phyloP scores from a whole-genome alignment of 2,113 vertebrate genomes.

The Todiramphus chloris region DNA sequence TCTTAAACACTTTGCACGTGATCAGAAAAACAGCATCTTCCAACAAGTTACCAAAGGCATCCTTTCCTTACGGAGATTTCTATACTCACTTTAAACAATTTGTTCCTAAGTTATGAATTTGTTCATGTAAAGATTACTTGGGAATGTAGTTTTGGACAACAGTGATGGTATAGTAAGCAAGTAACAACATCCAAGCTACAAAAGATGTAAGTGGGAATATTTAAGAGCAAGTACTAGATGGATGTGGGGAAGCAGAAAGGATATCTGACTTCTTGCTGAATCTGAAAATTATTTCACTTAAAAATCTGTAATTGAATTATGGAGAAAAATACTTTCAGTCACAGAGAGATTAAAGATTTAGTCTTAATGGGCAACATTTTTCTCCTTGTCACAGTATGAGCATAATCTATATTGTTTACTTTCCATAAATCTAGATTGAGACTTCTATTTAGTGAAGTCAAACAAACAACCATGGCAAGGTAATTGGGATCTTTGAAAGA shows the following conservation, averaged over 20 bases:
- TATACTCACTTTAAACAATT: not conserved
- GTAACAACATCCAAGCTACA: not conserved
- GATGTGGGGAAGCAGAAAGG: not conserved
- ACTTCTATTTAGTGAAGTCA: not conserved
- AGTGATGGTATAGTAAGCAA: not conserved
- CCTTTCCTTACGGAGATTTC: not conserved
- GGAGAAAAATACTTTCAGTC: not conserved
- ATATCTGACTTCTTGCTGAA: not conserved
- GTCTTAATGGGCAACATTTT: not conserved
- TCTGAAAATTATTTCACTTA: not conserved
- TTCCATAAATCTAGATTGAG: not conserved
- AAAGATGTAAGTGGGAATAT: not conserved
- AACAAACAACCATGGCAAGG: not conserved
- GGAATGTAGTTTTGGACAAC: not conserved
- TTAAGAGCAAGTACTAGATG: not conserved
- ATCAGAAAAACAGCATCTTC: not conserved
- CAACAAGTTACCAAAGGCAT: not conserved
- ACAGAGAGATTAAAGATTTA: constrained; percentile 38
- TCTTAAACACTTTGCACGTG: not conserved
- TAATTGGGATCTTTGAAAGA: not conserved
- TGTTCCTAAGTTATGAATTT: not conserved
- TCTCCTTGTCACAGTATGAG: not conserved
- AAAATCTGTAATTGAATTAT: not conserved
- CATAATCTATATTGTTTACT: not conserved
- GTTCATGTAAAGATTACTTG: not conserved